Evolutionary conservation across 2,113 vertebrate species (phyloP).

Genomic region (Herpailurus yagouaroundi): DNA sequence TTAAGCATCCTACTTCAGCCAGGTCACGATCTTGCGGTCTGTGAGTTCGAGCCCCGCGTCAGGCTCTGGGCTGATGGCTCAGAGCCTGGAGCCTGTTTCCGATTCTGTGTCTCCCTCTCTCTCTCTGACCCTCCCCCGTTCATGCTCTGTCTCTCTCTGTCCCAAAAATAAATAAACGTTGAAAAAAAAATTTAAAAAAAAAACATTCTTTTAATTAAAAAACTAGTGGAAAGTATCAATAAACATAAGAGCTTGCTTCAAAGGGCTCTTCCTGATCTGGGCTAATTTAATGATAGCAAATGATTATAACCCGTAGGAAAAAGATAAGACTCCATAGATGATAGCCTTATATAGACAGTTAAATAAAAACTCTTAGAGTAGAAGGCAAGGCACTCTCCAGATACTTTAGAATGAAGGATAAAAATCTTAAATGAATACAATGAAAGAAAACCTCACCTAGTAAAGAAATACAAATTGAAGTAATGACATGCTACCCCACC

Average conservation of each 20-base stretch:
- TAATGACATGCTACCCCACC: neutral
- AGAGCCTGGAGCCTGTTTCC: too few species aligned
- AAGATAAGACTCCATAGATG: neutral
- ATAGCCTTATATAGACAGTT: neutral
- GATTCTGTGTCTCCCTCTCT: too few species aligned
- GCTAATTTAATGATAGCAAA: neutral
- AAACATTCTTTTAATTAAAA: neutral
- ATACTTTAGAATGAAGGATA: neutral
- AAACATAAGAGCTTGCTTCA: neutral
- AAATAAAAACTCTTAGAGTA: neutral
- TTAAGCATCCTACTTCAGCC: too few species aligned
- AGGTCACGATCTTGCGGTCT: too few species aligned
- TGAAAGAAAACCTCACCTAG: neutral
- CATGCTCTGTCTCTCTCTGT: too few species aligned
- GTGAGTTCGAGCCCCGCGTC: too few species aligned
- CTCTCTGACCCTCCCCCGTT: too few species aligned
- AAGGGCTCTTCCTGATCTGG: neutral
- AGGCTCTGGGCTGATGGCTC: too few species aligned
- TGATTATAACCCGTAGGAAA: neutral
- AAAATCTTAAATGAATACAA: constrained; percentile 10
- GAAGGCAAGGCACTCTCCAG: neutral
- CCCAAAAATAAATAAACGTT: too few species aligned
- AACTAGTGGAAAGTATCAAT: neutral
- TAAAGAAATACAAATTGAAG: neutral
- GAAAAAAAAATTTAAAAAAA: too few species aligned